Evolutionary conservation across 2,113 vertebrate species (phyloP).

Genomic region (Sinocyclocheilus anshuiensis): DNA sequence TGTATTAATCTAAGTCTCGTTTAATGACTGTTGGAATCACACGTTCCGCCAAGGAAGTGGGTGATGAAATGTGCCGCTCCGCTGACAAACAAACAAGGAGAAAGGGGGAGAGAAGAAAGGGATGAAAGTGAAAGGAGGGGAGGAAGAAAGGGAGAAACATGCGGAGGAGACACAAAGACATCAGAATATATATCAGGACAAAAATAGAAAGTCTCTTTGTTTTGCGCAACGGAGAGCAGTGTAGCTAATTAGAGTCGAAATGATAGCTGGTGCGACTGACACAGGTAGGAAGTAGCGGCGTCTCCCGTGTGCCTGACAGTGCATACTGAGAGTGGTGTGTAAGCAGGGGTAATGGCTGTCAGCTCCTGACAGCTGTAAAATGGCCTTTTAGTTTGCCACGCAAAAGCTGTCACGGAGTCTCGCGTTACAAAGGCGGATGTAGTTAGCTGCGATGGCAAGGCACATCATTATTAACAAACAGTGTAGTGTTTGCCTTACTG

Average conservation of each 20-base stretch:
- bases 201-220: slow-evolving; percentile 79
- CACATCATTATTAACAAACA: slow-evolving; percentile 89
- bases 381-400: slow-evolving; percentile 93
- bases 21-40: slow-evolving; percentile 77
- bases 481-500: slow-evolving; percentile 82
- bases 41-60: slow-evolving; percentile 58
- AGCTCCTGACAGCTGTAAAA: slow-evolving; percentile 95
- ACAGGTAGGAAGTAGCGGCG: slow-evolving; percentile 76
- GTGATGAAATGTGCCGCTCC: slow-evolving; percentile 48
- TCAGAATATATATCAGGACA: slow-evolving; percentile 76
- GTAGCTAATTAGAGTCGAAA: slow-evolving; percentile 93
- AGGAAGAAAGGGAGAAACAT: slow-evolving; percentile 61
- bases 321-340: slow-evolving; percentile 91
- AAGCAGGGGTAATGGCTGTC: slow-evolving; percentile 96
- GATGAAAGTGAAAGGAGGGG: slow-evolving; percentile 54
- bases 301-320: slow-evolving; percentile 84
- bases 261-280: slow-evolving; percentile 83
- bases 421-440: slow-evolving; percentile 82
- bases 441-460: slow-evolving; percentile 86
- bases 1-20: slow-evolving; percentile 81
- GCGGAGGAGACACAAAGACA: slow-evolving; percentile 66
- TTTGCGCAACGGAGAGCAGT: slow-evolving; percentile 84
- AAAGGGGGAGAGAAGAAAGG: slow-evolving; percentile 40
- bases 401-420: slow-evolving; percentile 87
- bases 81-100: slow-evolving; percentile 71